These are phyloP conservation scores for Harpagus bidentatus DNA, from an alignment of 2,113 vertebrate species.

Conservation along the genomic window DNA sequence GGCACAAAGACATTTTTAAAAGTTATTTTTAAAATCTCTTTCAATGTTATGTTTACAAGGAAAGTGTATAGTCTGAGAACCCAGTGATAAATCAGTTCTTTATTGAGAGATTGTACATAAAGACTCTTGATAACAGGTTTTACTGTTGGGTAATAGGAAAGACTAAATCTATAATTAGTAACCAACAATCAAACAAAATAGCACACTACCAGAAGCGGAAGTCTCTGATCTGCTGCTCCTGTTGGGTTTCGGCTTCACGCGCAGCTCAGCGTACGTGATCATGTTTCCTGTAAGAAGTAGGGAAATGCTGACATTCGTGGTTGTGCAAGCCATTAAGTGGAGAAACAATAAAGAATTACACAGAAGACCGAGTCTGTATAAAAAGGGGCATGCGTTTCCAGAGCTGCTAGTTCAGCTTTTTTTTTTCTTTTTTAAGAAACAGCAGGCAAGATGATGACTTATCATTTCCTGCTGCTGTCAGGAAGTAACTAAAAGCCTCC, in stretches of 20 bases:
- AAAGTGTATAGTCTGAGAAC: neutral
- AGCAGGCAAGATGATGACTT: neutral
- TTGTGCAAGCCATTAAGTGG: neutral
- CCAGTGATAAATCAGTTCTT: neutral
- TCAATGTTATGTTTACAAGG: neutral
- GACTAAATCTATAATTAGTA: neutral
- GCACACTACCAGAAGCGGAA: slow-evolving; percentile 26
- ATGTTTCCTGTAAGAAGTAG: slow-evolving; percentile 16
- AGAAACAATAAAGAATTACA: neutral
- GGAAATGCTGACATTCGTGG: neutral
- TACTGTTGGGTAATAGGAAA: neutral
- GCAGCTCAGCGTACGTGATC: slow-evolving; percentile 17
- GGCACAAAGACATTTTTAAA: neutral
- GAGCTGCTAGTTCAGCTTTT: neutral
- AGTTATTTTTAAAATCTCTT: neutral
- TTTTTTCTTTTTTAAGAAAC: neutral
- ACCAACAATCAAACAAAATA: neutral
- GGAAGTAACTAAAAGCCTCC: neutral
- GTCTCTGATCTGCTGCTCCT: neutral
- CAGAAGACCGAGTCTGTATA: neutral
- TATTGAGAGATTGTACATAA: neutral
- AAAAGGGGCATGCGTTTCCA: neutral
- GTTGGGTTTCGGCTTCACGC: neutral
- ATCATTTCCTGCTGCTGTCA: slow-evolving; percentile 7
- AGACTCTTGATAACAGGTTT: neutral